Percentiles rank a stretch among this genome's conserved stretches.
Conservation (phyloP, 1,140 invertebrate species). For the Nixonia krombeini region DNA sequence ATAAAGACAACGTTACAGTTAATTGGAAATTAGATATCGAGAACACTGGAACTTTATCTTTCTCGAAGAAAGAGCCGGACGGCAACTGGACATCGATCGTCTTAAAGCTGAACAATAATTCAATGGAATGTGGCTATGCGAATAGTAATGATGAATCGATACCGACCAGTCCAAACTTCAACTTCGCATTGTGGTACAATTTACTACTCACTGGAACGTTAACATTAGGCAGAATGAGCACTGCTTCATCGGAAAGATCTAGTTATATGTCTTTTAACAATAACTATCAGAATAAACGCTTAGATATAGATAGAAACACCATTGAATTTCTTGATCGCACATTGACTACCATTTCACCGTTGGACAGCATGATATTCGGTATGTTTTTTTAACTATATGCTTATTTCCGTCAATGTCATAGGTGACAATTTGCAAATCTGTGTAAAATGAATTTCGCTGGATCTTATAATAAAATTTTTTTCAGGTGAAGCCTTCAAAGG, state of each 20-base stretch:
- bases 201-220: slow-evolving; percentile 71
- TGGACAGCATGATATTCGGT: slow-evolving; percentile 63
- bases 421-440: no score
- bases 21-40: slow-evolving; percentile 76
- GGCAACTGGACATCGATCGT: slow-evolving; percentile 80
- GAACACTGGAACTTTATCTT: slow-evolving; percentile 68
- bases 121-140: slow-evolving; percentile 68
- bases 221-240: slow-evolving; percentile 62
- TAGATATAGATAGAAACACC: slow-evolving; percentile 55
- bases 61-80: slow-evolving; percentile 76
- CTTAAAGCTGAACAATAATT: slow-evolving; percentile 73
- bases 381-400: no score
- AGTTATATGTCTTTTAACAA: slow-evolving; percentile 57
- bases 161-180: slow-evolving; percentile 59
- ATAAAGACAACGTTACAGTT: slow-evolving; percentile 78
- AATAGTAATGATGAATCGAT: slow-evolving; percentile 54
- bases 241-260: slow-evolving; percentile 49
- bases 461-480: no score
- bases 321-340: slow-evolving; percentile 55
- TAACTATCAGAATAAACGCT: no score
- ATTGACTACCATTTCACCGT: slow-evolving; percentile 57
- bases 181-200: slow-evolving; percentile 75
- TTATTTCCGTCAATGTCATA: no score
- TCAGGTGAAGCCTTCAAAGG: slow-evolving; percentile 80
- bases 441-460: no score